A percentile compares a stretch with the other conserved stretches of the same genome.
Conservation (phyloP, 2,113 vertebrate species). For the Regulus satrapa region DNA sequence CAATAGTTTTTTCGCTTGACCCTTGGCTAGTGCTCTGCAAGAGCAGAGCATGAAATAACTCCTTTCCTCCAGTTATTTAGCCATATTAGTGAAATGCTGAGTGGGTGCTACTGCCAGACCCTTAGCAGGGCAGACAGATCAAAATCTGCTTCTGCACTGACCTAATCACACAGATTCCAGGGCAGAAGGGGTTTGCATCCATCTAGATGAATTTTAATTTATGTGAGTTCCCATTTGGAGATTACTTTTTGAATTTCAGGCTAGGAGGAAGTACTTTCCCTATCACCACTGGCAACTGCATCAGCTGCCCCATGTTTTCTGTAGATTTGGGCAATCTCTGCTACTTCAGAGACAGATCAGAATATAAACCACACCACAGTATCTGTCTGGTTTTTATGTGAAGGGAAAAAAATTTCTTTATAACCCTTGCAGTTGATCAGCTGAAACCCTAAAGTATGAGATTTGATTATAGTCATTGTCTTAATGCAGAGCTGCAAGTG, state of each 20-base stretch:
- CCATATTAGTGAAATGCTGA: background rate
- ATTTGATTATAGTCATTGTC: conserved; percentile 69
- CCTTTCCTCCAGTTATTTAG: background rate
- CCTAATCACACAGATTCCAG: background rate
- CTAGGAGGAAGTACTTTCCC: background rate
- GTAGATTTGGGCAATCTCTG: background rate
- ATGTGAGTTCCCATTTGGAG: background rate
- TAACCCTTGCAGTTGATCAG: conserved; percentile 48
- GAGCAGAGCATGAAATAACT: background rate
- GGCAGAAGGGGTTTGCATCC: background rate
- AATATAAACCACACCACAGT: background rate
- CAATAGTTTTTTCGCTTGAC: background rate
- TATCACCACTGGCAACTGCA: background rate
- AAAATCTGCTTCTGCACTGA: background rate
- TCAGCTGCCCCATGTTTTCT: background rate
- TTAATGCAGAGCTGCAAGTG: conserved; percentile 65
- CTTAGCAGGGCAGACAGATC: background rate
- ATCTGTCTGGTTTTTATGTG: conserved; percentile 9
- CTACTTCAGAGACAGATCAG: conserved; percentile 22
- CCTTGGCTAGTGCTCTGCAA: background rate
- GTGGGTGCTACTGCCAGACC: background rate
- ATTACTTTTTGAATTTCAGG: background rate
- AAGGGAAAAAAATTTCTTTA: conserved; percentile 19
- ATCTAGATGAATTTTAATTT: background rate
- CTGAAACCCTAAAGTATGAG: conserved; percentile 55